Base-by-base conservation (phyloP, 2,113 vertebrate genomes). In the Tachuris rubrigastra region DNA sequence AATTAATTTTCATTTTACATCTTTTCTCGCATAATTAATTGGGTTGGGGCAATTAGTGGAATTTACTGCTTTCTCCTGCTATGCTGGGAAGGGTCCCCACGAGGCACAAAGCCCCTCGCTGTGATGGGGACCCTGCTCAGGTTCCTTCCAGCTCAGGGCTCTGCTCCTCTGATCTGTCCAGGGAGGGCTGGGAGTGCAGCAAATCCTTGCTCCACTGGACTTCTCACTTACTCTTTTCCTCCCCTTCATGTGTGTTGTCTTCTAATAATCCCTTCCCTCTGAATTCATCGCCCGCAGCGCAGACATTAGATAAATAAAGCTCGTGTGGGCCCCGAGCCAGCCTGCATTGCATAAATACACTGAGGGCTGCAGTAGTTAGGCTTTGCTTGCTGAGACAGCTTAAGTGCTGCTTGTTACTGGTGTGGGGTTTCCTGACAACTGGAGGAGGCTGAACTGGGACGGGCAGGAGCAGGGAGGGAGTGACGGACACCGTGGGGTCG, bases 261-360 rank as follows among this genome's bases (percentile, higher is more conserved):
- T 96, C 90, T 94, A 93, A 96, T 95, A 95, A 97, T 95, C 84
- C 96, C 93, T 95, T 63, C 90, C 77, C 85, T 85, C 68, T 89
- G 95, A 97, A 96, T 94, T 25, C 95, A 94, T 95, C 1, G 92
- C 95, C 96, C 85, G 52, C 96, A 96, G 95, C 90, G 93, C 95
- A 94, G 96, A 95, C 91, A 85, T 91, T 95, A 89, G 96, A 97
- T 96, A 96, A 97, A 97, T 95, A 96, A 96, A 96, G 96, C 67
- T 46, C 21, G 19, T 1, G 10, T 83, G 94, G 96, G 96, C 95
- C 68, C 80, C 2, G 93, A 84, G 95, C 93, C 96, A 97, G 90
- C 3, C 10, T 5, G 91, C 87, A 85, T 92, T 96, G 93, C 96
- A 96, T 91, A 95, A 96, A 95, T 93, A 86, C 63, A 89, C 95